Conservation (phyloP, 2,888 invertebrate genomes). For the Hipparchia semele region DNA sequence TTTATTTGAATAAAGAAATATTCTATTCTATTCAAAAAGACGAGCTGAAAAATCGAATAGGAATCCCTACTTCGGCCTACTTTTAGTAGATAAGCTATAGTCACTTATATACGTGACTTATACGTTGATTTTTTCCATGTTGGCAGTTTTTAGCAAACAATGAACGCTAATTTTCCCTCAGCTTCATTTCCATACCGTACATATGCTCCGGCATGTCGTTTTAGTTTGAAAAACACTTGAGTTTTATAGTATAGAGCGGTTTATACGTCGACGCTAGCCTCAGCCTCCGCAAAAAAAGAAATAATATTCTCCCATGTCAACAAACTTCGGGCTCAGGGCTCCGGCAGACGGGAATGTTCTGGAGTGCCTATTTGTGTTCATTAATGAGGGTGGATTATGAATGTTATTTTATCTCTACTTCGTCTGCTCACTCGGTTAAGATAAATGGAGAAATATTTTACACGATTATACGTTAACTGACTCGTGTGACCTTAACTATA, state of each 20-base stretch:
- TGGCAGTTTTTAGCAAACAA: constrained; percentile 28
- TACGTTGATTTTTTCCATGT: background rate
- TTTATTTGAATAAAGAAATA: too few species aligned
- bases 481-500: background rate
- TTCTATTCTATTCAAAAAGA: too few species aligned
- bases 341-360: constrained; percentile 45
- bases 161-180: constrained; percentile 54
- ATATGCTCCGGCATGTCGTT: constrained; percentile 24
- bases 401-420: constrained; percentile 46
- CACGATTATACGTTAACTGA: background rate
- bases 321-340: constrained; percentile 50
- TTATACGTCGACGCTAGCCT: constrained; percentile 48
- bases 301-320: constrained; percentile 56
- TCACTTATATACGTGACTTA: background rate
- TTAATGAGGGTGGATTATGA: constrained; percentile 54
- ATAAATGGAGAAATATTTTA: constrained; percentile 13
- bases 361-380: constrained; percentile 53
- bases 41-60: too few species aligned
- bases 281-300: constrained; percentile 47
- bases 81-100: too few species aligned
- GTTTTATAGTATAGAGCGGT: constrained; percentile 68
- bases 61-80: too few species aligned
- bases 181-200: constrained; percentile 52
- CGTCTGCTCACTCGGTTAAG: constrained; percentile 42
- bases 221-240: constrained; percentile 32